Base-by-base conservation (phyloP, 2,888 invertebrate genomes). In the Sisyra nigra region DNA sequence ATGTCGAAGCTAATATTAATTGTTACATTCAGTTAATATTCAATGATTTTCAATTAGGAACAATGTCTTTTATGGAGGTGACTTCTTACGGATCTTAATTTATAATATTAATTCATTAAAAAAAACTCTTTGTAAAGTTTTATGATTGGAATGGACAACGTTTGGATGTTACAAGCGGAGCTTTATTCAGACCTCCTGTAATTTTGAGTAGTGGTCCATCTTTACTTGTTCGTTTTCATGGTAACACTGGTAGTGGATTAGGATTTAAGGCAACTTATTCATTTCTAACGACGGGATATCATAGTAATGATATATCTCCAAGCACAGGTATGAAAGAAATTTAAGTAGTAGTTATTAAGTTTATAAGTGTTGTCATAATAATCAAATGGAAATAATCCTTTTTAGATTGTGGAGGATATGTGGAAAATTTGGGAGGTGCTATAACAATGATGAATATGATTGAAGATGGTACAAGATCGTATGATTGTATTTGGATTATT, bases 391-490 rank as follows among this genome's bases (percentile, higher is more conserved):
- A 44, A 14, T 24, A 32, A 31, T 13, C 40, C 45, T 44, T 63
- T 51, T 51, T 57, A 67, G 78, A 76, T 58, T 81, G 80, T 53
- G 80, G 80, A 17, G 80, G 80, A 38, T 69, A 72, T 57, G 79
- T 80, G 2, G 73, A 74, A 47, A 76, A 78, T 51, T 65, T 75
- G 10, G 80, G 80, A 2, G 80, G 80, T 1, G 73, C 75, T 10
- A 80, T 81, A 41, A 80, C 79, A 2, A 80, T 81, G 80, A 76
- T 79, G 73, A 72, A 80, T 52, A 80, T 80, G 78, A 68, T 74
- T 10, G 67, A 68, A 36, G 69, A 71, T 45, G 62, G 64, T 2
- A 64, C 68, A 1, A 68, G 72, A 40, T 65, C 68, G 2, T 81
- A 72, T 52, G 80, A 80, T 54, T 81, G 80, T 52, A 69, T 80